phyloP scores from a whole-genome alignment of 2,888 invertebrate species.

The Andrena dorsata region DNA sequence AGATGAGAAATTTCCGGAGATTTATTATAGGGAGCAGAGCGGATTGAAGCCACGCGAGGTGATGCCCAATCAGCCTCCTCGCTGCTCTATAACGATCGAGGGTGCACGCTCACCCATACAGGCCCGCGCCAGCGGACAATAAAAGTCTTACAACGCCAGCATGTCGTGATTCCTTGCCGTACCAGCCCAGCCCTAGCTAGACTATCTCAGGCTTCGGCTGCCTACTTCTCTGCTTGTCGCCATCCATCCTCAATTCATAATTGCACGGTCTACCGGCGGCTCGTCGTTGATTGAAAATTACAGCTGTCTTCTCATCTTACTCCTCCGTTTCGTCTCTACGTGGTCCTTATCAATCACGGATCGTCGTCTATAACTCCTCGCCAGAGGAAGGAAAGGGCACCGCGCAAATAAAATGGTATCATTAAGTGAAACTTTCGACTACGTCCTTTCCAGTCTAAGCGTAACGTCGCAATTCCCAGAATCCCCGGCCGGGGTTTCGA shows the following conservation, averaged over 20 bases:
- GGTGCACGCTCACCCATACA: slow-evolving; percentile 34
- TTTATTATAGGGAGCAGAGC: slow-evolving; percentile 68
- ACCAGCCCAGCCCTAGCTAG: slow-evolving; percentile 32
- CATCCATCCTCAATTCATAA: slow-evolving; percentile 77
- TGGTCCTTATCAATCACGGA: slow-evolving; percentile 57
- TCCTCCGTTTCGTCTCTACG: slow-evolving; percentile 29
- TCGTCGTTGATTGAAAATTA: slow-evolving; percentile 82
- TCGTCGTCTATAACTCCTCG: slow-evolving; percentile 4
- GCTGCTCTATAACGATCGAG: slow-evolving; percentile 63
- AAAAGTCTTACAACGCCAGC: slow-evolving; percentile 46
- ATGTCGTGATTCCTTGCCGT: slow-evolving; percentile 31
- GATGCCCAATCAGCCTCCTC: slow-evolving; percentile 69
- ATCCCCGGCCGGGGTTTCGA: slow-evolving; percentile 52
- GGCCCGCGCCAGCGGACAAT: slow-evolving; percentile 49
- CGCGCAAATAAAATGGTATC: slow-evolving; percentile 30
- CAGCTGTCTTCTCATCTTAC: slow-evolving; percentile 72
- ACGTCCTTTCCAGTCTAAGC: slow-evolving; percentile 62
- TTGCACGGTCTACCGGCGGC: slow-evolving; percentile 74
- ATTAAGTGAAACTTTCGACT: neutral
- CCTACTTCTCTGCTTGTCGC: slow-evolving; percentile 61
- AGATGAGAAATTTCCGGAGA: slow-evolving; percentile 68
- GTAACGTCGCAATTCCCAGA: slow-evolving; percentile 70
- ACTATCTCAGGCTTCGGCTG: slow-evolving; percentile 41
- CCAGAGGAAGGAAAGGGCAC: neutral
- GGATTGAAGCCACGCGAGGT: slow-evolving; percentile 68